Evolutionary conservation across 92 coral and sea anemone genomes (phyloP), one percentile per base, ranked within the genome.

Genomic region (Epizoanthus fatuus): DNA sequence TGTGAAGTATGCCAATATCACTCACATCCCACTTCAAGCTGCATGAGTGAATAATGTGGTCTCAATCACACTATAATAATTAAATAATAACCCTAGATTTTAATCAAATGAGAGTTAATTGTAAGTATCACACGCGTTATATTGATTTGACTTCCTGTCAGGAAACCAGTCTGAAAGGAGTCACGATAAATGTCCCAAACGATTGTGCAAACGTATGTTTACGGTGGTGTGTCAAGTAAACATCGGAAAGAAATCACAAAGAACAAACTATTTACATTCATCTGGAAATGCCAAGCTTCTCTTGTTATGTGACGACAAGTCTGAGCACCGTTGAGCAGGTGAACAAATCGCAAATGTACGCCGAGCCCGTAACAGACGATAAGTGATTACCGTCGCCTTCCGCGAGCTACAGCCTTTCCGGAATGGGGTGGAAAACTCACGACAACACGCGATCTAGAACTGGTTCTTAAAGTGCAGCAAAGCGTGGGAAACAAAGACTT

Each of bases 361-460:
- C 35, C 1, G 16, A 63, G 5, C 53, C 12, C 53, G 12, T 3
- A 9, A 11, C 13, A 63, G 38, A 63, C 38, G 38, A 63, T 32
- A 63, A 22, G 69, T 11, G 42, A 63, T 63, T 63, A 22, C 69
- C 38, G 69, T 63, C 69, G 69, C 69, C 69, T 63, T 63, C 69
- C 69, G 69, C 38, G 37, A 22, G 3, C 40, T 63, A 6, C n/a
- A 63, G 42, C 16, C 37, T 63, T 63, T 63, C 69, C 69, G 42
- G 69, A 63, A 29, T 63, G 38, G 69, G 20, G 12, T 63, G 38
- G 15, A 25, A 25, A 25, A 11, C 40, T 11, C 16, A 9, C 15
- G 42, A 63, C 5, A 63, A 29, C 69, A 49, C 53, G 53, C 53
- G 53, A 63, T 19, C 12, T 4, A 63, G 16, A 5, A 29, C 38